These are phyloP conservation scores for Enteromius treurensis DNA, from an alignment of 2,797 vertebrate genomes.

Conservation along the genomic window DNA sequence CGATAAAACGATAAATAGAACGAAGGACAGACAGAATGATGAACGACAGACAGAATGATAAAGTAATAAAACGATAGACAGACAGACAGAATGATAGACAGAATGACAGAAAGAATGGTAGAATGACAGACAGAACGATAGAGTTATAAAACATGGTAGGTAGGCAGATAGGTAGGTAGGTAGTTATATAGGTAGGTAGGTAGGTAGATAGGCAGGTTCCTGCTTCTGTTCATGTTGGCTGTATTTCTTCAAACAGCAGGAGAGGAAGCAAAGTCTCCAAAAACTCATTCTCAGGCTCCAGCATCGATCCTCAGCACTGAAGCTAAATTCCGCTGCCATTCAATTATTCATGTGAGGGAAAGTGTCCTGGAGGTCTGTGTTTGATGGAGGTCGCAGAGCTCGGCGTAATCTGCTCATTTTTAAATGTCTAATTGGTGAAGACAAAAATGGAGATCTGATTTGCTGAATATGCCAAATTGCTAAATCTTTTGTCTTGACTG, in stretches of 20 bases:
- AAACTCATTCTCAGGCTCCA: constrained; percentile 58
- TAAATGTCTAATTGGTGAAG: background rate
- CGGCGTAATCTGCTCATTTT: background rate
- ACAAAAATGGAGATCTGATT: background rate
- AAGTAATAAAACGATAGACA: background rate
- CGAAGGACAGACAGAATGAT: background rate
- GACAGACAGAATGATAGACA: background rate
- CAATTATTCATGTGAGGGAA: constrained; percentile 76
- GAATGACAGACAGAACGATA: background rate
- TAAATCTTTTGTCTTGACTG: too few relatives aligned
- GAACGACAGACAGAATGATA: background rate
- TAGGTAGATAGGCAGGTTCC: background rate
- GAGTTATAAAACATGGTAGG: background rate
- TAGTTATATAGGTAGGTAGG: fast-evolving
- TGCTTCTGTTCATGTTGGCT: constrained; percentile 51
- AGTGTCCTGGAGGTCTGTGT: constrained; percentile 56
- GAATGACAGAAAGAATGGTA: background rate
- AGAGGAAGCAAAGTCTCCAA: constrained; percentile 61
- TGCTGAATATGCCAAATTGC: background rate
- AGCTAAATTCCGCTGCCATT: constrained; percentile 71
- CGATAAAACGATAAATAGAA: fast-evolving
- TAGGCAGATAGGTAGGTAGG: background rate
- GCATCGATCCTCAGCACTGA: constrained; percentile 69
- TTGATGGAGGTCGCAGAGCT: background rate
- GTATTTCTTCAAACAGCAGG: constrained; percentile 41